Conservation (phyloP, 2,113 vertebrate species). For the Ammospiza nelsoni region DNA sequence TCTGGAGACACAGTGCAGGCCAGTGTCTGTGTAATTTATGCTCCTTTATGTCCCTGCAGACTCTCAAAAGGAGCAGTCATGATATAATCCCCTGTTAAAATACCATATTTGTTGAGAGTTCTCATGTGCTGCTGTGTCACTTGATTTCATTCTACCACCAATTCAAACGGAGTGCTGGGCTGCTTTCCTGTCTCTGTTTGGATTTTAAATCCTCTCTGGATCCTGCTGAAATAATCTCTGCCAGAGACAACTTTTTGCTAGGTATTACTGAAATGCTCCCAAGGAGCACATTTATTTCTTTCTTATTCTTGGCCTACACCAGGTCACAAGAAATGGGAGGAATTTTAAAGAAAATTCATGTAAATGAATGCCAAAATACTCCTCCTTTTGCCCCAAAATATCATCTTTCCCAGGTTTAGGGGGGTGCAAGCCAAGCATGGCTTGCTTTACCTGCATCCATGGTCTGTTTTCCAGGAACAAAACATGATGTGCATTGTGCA, state of each 20-base stretch:
- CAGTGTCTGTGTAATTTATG: neutral
- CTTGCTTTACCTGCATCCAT: neutral
- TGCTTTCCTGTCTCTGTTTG: constrained; percentile 37
- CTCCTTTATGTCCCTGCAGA: neutral
- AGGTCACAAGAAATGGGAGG: constrained; percentile 35
- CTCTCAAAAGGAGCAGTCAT: neutral
- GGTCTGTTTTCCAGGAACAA: neutral
- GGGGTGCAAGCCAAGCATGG: neutral
- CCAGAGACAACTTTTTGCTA: constrained; percentile 60
- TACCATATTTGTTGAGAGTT: neutral
- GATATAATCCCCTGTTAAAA: neutral
- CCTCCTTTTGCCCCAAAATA: neutral
- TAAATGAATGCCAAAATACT: neutral
- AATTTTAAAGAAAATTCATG: constrained; percentile 54
- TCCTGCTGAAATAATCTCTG: constrained; percentile 36
- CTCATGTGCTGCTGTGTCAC: neutral
- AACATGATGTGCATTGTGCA: neutral
- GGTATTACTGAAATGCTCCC: constrained; percentile 55
- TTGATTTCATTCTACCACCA: constrained; percentile 25
- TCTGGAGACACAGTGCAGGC: neutral
- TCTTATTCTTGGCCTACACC: constrained; percentile 54
- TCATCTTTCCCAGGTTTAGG: neutral
- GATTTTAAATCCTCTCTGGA: constrained; percentile 50
- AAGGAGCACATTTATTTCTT: constrained; percentile 52
- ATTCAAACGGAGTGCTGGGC: neutral